phyloP scores from a whole-genome alignment of 2,113 vertebrate genomes.

The Sceloporus undulatus region DNA sequence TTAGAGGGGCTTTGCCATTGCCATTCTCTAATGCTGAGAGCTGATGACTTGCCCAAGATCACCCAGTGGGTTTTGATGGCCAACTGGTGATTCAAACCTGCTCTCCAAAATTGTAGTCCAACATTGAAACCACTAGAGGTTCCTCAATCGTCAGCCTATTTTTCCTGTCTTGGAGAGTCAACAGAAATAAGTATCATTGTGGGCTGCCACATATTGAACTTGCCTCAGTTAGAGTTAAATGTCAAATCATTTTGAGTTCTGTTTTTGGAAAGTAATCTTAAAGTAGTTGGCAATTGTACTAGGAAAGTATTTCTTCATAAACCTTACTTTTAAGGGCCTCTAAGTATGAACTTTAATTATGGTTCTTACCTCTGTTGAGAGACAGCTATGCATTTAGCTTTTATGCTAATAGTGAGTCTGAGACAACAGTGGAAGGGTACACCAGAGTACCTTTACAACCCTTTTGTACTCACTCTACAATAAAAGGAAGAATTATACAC shows the following conservation, averaged over 20 bases:
- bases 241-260: neutral
- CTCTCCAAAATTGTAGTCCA: no score
- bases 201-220: neutral
- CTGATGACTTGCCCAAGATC: no score
- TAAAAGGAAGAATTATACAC: constrained; percentile 9
- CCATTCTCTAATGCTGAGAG: no score
- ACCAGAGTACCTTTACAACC: neutral
- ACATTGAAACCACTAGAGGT: no score
- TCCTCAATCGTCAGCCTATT: no score
- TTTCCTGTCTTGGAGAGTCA: neutral
- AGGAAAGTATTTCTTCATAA: constrained; percentile 23
- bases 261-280: constrained; percentile 2
- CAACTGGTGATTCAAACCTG: no score
- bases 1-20: no score
- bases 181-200: neutral
- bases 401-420: constrained; percentile 18
- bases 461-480: neutral
- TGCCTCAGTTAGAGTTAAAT: neutral
- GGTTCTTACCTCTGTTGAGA: constrained; percentile 20
- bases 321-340: constrained; percentile 4
- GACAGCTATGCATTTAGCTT: constrained; percentile 20
- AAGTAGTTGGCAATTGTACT: constrained; percentile 10
- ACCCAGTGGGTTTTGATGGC: no score
- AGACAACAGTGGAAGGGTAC: neutral
- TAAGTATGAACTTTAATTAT: constrained; percentile 36